phyloP scores from a whole-genome alignment of 2,797 vertebrate genomes.

The Crenuchus spilurus region DNA sequence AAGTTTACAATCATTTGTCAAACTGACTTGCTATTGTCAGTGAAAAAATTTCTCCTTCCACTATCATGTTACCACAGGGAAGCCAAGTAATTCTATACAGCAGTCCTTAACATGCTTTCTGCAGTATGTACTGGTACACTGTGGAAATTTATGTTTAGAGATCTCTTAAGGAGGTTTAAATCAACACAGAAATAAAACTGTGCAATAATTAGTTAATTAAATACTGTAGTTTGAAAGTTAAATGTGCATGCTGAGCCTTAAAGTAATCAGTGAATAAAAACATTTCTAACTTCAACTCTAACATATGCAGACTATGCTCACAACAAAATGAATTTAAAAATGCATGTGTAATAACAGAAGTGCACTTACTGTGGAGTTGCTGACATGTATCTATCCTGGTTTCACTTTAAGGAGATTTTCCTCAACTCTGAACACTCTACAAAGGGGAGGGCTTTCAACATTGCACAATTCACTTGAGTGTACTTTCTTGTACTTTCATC shows the following conservation, averaged over 20 bases:
- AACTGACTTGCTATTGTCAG: no score
- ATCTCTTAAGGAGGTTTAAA: no score
- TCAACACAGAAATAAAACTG: no score
- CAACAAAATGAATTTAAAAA: not conserved
- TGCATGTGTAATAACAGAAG: not conserved
- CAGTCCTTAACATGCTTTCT: no score
- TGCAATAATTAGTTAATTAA: no score
- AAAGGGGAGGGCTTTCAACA: slow-evolving; percentile 19
- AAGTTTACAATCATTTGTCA: no score
- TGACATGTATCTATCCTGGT: slow-evolving; percentile 40
- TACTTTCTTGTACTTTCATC: not conserved
- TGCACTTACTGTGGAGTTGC: slow-evolving; percentile 47
- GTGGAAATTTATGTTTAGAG: no score
- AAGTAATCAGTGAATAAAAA: not conserved
- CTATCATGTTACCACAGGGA: no score
- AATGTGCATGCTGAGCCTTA: not conserved
- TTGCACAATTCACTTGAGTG: not conserved
- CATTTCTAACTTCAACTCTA: not conserved
- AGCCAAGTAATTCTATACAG: no score
- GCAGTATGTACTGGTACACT: no score
- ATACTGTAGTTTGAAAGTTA: no score
- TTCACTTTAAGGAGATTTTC: slow-evolving; percentile 45
- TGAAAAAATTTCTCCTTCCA: no score
- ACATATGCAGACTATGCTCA: not conserved
- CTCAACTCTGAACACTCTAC: not conserved